Evolutionary conservation across 2,113 vertebrate species (phyloP).

Genomic region (Aegypius monachus): DNA sequence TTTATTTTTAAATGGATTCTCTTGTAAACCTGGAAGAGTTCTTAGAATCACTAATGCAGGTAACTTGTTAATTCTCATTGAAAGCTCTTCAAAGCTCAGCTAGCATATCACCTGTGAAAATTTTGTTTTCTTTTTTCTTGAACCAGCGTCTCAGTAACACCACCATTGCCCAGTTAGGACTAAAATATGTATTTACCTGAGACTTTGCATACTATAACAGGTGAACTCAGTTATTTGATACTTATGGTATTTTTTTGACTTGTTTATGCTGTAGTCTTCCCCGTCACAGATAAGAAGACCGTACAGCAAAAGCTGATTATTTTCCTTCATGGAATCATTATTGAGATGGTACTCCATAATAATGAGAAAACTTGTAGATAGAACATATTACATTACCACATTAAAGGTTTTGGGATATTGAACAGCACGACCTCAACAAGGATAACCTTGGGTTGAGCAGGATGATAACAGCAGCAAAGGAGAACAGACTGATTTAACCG

Average conservation of each 20-base stretch:
- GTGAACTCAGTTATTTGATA: background rate
- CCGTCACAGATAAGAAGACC: background rate
- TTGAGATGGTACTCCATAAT: background rate
- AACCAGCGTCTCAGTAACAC: background rate
- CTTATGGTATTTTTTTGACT: background rate
- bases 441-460: background rate
- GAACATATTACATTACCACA: background rate
- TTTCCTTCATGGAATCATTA: background rate
- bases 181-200: background rate
- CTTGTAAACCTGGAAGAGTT: background rate
- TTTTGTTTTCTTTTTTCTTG: background rate
- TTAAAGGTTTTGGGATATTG: background rate
- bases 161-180: background rate
- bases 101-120: background rate
- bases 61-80: background rate
- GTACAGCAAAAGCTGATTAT: background rate
- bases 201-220: background rate
- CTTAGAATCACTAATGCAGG: background rate
- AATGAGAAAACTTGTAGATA: background rate
- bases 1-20: background rate
- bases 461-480: background rate
- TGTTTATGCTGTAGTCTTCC: background rate
- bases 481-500: background rate
- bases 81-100: background rate
- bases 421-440: background rate